A percentile compares a stretch with the other conserved stretches of the same genome.
Conservation (phyloP, 2,113 vertebrate genomes). For the Anolis carolinensis region DNA sequence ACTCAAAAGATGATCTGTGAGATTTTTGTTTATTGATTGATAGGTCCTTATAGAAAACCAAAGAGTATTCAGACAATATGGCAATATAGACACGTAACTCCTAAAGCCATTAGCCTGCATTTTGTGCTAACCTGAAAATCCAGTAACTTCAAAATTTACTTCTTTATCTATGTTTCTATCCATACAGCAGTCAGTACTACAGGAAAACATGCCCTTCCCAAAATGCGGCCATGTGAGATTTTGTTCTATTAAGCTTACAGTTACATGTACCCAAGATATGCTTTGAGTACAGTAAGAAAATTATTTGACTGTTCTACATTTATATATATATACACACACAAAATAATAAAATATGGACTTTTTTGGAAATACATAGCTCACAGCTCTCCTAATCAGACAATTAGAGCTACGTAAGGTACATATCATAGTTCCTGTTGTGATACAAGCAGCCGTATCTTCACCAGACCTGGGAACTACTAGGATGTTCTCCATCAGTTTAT, state of each 20-base stretch:
- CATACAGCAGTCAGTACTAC: not conserved
- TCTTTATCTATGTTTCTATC: conserved; percentile 24
- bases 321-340: conserved; percentile 40
- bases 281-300: conserved; percentile 36
- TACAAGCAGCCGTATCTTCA: conserved; percentile 5
- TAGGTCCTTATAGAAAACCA: conserved; percentile 27
- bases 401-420: conserved; percentile 21
- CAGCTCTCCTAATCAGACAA: conserved; percentile 25
- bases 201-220: conserved; percentile 38
- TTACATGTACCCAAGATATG: conserved; percentile 49
- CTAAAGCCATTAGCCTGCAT: not conserved
- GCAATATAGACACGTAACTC: conserved; percentile 37
- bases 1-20: conserved; percentile 39
- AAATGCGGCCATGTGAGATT: conserved; percentile 1
- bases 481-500: not conserved
- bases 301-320: conserved; percentile 45
- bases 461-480: not conserved
- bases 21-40: conserved; percentile 46
- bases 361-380: conserved; percentile 21
- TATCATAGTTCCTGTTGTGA: conserved; percentile 39
- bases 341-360: conserved; percentile 30
- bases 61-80: conserved; percentile 5
- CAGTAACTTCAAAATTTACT: conserved; percentile 18
- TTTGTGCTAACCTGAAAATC: conserved; percentile 33
- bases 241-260: conserved; percentile 25